Evolutionary conservation across 2,113 vertebrate genomes (phyloP).

Genomic region (Chaetorhynchus papuensis): DNA sequence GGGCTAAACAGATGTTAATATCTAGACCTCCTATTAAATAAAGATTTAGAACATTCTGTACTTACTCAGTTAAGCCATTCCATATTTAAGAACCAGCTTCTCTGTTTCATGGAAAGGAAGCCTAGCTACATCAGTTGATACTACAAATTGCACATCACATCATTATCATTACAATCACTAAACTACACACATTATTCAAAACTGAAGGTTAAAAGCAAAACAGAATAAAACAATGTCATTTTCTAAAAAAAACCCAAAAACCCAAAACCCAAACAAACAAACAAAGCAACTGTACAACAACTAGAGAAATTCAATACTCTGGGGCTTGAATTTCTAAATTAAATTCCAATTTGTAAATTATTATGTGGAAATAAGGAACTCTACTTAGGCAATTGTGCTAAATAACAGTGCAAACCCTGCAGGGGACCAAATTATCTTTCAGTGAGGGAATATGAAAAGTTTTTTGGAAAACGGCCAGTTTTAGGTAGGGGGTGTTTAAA

Average conservation of each 20-base stretch:
- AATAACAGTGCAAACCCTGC: conserved; percentile 65
- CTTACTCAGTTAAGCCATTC: not conserved
- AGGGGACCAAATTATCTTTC: conserved; percentile 74
- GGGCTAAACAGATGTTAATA: not conserved
- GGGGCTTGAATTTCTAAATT: conserved; percentile 53
- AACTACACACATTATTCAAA: not conserved
- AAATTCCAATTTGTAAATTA: conserved; percentile 67
- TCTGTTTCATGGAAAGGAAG: not conserved
- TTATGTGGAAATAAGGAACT: conserved; percentile 54
- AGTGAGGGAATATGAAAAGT: conserved; percentile 69
- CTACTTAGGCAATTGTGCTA: conserved; percentile 58
- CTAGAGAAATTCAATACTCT: not conserved
- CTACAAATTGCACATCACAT: conserved; percentile 4
- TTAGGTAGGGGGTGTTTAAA: conserved; percentile 77
- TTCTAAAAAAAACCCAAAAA: not conserved
- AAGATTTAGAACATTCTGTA: not conserved
- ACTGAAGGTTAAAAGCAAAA: not conserved
- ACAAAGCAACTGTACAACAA: not conserved
- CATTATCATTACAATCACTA: not conserved
- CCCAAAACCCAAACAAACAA: not conserved
- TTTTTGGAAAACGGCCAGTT: conserved; percentile 76
- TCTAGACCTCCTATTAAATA: not conserved
- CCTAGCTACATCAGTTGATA: not conserved
- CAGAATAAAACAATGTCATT: not conserved
- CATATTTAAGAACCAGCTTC: not conserved